Percentiles rank a stretch among this genome's conserved stretches.
phyloP scores from a whole-genome alignment of 2,797 vertebrate genomes.

The Buphagus erythrorhynchus region DNA sequence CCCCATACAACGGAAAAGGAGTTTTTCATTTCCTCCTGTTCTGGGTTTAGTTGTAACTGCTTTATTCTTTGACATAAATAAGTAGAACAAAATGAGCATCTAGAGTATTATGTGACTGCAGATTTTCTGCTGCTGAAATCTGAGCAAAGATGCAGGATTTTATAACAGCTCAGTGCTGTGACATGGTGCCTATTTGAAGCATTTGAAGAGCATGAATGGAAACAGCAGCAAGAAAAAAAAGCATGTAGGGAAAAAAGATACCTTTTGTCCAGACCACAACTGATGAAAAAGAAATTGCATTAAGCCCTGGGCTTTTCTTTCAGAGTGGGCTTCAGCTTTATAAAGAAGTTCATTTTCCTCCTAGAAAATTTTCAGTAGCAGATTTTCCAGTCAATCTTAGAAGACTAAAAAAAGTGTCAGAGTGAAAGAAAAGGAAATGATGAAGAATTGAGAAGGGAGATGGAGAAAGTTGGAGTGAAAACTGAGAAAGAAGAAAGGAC shows the following conservation, averaged over 20 bases:
- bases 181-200: not conserved
- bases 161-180: not conserved
- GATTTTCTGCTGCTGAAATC: constrained; percentile 43
- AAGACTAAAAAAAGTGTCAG: not conserved
- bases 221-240: constrained; percentile 40
- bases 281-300: constrained; percentile 46
- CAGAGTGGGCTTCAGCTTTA: not conserved
- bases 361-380: not conserved
- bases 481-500: not conserved
- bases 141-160: constrained; percentile 7
- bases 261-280: constrained; percentile 22
- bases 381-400: not conserved
- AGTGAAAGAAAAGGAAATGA: not conserved
- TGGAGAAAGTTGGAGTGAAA: not conserved
- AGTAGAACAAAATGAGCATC: constrained; percentile 37
- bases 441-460: not conserved
- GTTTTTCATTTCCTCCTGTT: constrained; percentile 9
- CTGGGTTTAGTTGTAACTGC: not conserved
- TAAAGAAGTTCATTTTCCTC: constrained; percentile 3
- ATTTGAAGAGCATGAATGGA: constrained; percentile 21
- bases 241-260: not conserved
- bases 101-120: not conserved
- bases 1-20: not conserved
- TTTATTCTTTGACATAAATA: constrained; percentile 24
- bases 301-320: constrained; percentile 33